These are phyloP conservation scores for Epinephelus cyanopodus DNA, from an alignment of 2,113 vertebrate species.

Conservation along the genomic window DNA sequence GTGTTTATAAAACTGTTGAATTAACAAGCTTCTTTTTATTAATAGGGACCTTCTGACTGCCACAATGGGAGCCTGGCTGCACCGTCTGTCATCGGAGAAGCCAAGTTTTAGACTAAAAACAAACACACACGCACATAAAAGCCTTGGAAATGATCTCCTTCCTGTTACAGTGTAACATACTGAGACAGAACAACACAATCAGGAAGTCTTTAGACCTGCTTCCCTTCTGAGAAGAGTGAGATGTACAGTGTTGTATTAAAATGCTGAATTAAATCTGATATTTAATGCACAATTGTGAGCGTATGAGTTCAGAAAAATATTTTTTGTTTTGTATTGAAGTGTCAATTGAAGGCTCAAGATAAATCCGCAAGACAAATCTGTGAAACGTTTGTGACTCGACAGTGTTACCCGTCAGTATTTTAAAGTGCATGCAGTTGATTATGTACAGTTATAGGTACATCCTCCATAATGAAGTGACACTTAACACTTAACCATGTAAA, in stretches of 20 bases:
- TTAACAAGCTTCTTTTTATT: constrained; percentile 48
- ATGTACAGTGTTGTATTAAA: constrained; percentile 19
- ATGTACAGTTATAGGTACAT: neutral
- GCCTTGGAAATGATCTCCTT: neutral
- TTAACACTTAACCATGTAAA: constrained; percentile 11
- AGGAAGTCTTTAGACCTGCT: constrained; percentile 17
- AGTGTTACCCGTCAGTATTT: constrained; percentile 39
- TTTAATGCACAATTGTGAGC: neutral
- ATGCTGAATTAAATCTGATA: neutral
- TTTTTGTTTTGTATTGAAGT: constrained; percentile 8
- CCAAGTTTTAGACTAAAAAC: constrained; percentile 60
- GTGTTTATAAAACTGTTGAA: neutral
- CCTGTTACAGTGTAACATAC: neutral
- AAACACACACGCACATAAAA: neutral
- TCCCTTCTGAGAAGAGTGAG: constrained; percentile 30
- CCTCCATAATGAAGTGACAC: too few species aligned
- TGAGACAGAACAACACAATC: constrained; percentile 7
- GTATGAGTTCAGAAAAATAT: neutral
- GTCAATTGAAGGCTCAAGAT: neutral
- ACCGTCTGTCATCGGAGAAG: constrained; percentile 52
- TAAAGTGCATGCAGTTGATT: neutral
- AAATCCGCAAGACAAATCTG: constrained; percentile 21
- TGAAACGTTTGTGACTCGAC: constrained; percentile 11
- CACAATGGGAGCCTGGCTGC: constrained; percentile 10
- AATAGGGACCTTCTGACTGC: constrained; percentile 50